Base-by-base conservation (phyloP, 2,888 invertebrate species). In the Dryadula phaetusa region DNA sequence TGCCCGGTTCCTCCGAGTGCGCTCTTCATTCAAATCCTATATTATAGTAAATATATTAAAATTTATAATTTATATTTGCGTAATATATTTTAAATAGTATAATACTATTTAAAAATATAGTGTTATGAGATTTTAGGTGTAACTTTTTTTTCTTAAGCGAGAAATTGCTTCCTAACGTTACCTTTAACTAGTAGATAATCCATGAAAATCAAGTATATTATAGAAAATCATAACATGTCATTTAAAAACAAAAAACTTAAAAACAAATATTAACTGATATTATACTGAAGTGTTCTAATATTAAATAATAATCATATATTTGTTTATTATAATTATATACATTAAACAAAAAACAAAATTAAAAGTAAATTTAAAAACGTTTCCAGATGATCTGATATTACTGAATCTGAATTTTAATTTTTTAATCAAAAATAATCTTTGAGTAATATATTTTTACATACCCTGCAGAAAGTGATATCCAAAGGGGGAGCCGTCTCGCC, bases 1-100 rank as follows among this genome's bases (percentile, higher is more conserved):
- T 66, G 97, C 96, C 77, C 95, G 95, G 82, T 95, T 94, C 82
- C 96, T 96, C 67, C 95, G 94, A 75, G 96, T 95, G 52, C 95
- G 90, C 67, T 96, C 95, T 72, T 96, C 96, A 75, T 95, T 95
- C 46, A 97, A 92, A 77, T 97, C 97, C 87, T 95, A 91, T 37
- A 91, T 69, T 25, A 34, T 44, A 52, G 18, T 40, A 34, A 18
- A 2, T 34, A 52, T 14, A n/a, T 22, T 20, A 18, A 49, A 12
- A 34, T 37, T 2, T 10, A 18, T 22, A 8, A 8, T 54, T 22
- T 54, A n/a, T 2, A 8, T 18, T 8, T 34, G n/a, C n/a, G n/a
- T n/a, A n/a, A n/a, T n/a, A n/a, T n/a, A n/a, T n/a, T n/a, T n/a
- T n/a, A n/a, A n/a, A n/a, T n/a, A n/a, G n/a, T n/a, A n/a, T n/a